Evolutionary conservation across 1,140 invertebrate species (phyloP).

Genomic region (Tetramorium parvispinum): DNA sequence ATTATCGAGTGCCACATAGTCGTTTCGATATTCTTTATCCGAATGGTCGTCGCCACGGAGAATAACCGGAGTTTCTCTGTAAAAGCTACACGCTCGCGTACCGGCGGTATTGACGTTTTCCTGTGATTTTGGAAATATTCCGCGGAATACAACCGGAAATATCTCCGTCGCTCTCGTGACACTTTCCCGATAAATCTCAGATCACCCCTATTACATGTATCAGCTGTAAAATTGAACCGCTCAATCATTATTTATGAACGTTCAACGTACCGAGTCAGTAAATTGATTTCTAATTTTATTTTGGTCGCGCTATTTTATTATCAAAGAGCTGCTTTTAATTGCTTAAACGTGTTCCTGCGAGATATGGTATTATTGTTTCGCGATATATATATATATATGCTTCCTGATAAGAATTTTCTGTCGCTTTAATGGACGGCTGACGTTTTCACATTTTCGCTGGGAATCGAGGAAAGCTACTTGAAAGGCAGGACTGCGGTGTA

Average conservation of each 20-base stretch:
- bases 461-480: background rate
- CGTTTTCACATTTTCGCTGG: background rate
- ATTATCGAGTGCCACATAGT: constrained; percentile 3
- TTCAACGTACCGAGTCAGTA: background rate
- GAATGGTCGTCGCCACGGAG: background rate
- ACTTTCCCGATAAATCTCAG: constrained; percentile 28
- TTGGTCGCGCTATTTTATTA: background rate
- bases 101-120: background rate
- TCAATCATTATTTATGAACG: constrained; percentile 26
- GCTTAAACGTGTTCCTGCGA: background rate
- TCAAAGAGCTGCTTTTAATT: background rate
- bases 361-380: background rate
- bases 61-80: background rate
- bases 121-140: constrained; percentile 7
- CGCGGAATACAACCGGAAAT: constrained; percentile 6
- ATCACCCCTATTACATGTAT: background rate
- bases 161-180: background rate
- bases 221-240: background rate
- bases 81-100: background rate
- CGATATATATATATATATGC: background rate
- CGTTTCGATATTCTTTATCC: constrained; percentile 22
- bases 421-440: constrained; percentile 21
- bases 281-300: constrained; percentile 3
- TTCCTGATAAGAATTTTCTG: background rate
- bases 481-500: background rate